Evolutionary conservation across 1,140 invertebrate species (phyloP), one percentile per base, ranked within the genome.

Genomic region (Steinernema feltiae): DNA sequence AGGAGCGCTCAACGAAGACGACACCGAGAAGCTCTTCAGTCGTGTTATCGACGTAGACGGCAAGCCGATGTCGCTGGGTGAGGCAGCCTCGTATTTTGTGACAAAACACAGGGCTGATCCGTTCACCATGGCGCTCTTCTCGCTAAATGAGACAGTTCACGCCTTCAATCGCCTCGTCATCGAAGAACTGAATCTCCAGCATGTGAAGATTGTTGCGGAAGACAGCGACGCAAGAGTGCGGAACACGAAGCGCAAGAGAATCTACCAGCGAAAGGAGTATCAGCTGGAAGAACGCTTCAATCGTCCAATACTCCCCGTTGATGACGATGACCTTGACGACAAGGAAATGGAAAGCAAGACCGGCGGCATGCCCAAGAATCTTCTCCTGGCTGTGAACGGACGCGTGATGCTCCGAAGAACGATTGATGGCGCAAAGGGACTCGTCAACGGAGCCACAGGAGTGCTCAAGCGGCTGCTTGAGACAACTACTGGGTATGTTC

Each of bases 321-420:
- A 63, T 21, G 24, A 63, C 18, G 35, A 63, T 15, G 7, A 12
- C 3, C 15, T 15, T 15, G 7, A 21, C 7, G 24, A n/a, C n/a
- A 63, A 63, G 53, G 53, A 15, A 27, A 63, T 63, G 12, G 53
- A 63, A 27, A 27, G 3, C 3, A 29, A 3, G 2, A 71, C 70
- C 15, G 70, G 70, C 12, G 70, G 70, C 30, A 7, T 71, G 12
- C 12, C 41, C 2, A 46, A 32, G 35, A 2, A 12, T 7, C 70
- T 71, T 3, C 2, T 7, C n/a, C 12, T 71, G n/a, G 15, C 31
- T 3, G n/a, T 71, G 7, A 71, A 71, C 35, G 70, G 12, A 7
- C 70, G 70, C 12, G 70, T 71, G 12, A 71, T 71, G 70, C 35
- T 71, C 2, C 70, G 70, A 32, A 32, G 70, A 30, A 71, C 41